Percentiles rank a stretch among this genome's conserved stretches.
These are phyloP conservation scores for Dendrocincla tyrannina DNA, from an alignment of 2,797 vertebrate genomes.

Conservation along the genomic window DNA sequence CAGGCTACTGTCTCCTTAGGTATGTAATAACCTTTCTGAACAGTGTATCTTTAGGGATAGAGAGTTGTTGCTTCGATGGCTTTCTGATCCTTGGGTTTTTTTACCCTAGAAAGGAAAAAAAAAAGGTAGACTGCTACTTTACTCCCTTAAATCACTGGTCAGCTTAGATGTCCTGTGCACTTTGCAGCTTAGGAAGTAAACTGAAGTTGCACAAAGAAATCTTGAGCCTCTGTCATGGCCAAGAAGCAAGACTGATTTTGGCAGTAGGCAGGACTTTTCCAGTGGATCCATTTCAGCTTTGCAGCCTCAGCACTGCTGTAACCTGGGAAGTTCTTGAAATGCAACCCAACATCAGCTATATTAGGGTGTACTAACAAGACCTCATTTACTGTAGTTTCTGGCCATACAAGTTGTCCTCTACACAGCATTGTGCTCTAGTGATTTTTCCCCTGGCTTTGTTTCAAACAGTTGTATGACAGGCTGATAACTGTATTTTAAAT, in stretches of 20 bases:
- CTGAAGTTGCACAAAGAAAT: not conserved
- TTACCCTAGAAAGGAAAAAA: not conserved
- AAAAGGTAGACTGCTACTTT: not conserved
- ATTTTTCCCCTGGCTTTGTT: not conserved
- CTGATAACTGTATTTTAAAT: not conserved
- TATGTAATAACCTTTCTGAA: not conserved
- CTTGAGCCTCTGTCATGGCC: not conserved
- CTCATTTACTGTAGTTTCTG: not conserved
- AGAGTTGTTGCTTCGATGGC: accelerated
- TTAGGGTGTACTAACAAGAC: not conserved
- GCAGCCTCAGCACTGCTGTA: not conserved
- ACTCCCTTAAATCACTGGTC: not conserved
- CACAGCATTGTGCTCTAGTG: not conserved
- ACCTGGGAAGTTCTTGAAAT: not conserved
- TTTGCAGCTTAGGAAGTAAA: not conserved
- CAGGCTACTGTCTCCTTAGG: not conserved
- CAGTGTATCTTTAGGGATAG: not conserved
- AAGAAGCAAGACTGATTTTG: not conserved
- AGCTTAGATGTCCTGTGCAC: not conserved
- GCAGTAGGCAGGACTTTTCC: not conserved
- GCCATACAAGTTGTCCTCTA: not conserved
- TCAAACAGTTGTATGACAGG: not conserved
- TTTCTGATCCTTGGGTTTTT: not conserved
- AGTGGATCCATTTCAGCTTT: not conserved
- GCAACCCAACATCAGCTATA: not conserved